Evolutionary conservation across 2,113 vertebrate species (phyloP).

Genomic region (Engraulis encrasicolus): DNA sequence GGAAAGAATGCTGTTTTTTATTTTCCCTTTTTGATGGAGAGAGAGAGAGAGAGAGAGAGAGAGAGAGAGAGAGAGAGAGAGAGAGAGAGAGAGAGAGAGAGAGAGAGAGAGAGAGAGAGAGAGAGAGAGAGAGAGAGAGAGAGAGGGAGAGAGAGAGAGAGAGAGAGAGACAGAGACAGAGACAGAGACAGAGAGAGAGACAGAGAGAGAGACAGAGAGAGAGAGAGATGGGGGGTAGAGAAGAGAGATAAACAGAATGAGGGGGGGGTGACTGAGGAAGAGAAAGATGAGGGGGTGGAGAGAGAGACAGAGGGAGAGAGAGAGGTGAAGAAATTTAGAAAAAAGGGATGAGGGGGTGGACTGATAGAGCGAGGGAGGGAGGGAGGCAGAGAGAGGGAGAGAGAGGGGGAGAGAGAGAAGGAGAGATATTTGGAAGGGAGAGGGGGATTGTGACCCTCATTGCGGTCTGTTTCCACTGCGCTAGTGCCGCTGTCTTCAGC

Average conservation of each 20-base stretch:
- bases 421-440: slow-evolving; percentile 31
- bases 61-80: background rate
- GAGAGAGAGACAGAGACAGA: too few relatives aligned
- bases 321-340: slow-evolving; percentile 28
- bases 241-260: too few relatives aligned
- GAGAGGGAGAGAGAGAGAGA: background rate
- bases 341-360: background rate
- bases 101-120: slow-evolving; percentile 9
- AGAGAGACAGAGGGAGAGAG: slow-evolving; percentile 1
- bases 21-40: background rate
- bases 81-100: slow-evolving; percentile 6
- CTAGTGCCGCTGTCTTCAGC: slow-evolving; percentile 5
- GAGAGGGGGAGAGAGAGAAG: background rate
- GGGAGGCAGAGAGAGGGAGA: slow-evolving; percentile 16
- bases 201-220: background rate
- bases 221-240: background rate
- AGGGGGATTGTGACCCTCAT: slow-evolving; percentile 43
- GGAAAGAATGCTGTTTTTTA: slow-evolving; percentile 35
- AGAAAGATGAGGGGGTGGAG: slow-evolving; percentile 27
- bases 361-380: background rate
- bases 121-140: slow-evolving; percentile 2
- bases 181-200: background rate
- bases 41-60: background rate
- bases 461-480: slow-evolving; percentile 3
- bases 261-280: slow-evolving; percentile 8